Base-by-base conservation (phyloP, 1,140 invertebrate species). In the Melanaphis sacchari region DNA sequence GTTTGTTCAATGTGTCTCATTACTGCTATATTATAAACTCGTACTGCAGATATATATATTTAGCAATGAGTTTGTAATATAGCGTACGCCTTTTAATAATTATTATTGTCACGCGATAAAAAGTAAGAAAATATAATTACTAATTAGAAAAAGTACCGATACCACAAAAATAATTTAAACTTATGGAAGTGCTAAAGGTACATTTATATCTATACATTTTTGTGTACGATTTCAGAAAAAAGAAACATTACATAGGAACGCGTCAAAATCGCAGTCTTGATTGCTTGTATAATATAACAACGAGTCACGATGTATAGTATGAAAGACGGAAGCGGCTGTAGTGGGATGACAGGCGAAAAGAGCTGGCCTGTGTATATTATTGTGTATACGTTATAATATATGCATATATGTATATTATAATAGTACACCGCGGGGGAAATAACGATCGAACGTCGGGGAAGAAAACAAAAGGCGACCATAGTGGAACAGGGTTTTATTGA, bases 391-490 rank as follows among this genome's bases (percentile, higher is more conserved):
- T 84, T 84, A 84, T 84, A 84, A 40, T 84, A 84, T 84, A 40
- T 40, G 22, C 9, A 85, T 85, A 11, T 46, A 46, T n/a, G 15
- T 46, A 41, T 84, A 84, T 84, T 8, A 76, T 66, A n/a, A 66
- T 84, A 26, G 36, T 40, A 41, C 15, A 43, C 26, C 26, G 18
- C 24, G 21, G 49, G 49, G 36, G 88, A 54, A 54, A 76, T 76
- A 89, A 89, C 36, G 38, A 31, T 5, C 26, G 52, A 38, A 66
- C n/a, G 43, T 41, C 41, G 36, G 41, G 31, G 46, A 49, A 46
- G 40, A 91, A 91, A 81, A 85, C 91, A 85, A 93, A 93, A 93
- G 81, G 36, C 24, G 15, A 76, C 76, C 26, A n/a, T 24, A 15
- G 41, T 38, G 46, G 81, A 40, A 84, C n/a, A 38, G 24, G 38